Base-by-base conservation (phyloP, 2,888 invertebrate species). In the Argynnis bischoffii region DNA sequence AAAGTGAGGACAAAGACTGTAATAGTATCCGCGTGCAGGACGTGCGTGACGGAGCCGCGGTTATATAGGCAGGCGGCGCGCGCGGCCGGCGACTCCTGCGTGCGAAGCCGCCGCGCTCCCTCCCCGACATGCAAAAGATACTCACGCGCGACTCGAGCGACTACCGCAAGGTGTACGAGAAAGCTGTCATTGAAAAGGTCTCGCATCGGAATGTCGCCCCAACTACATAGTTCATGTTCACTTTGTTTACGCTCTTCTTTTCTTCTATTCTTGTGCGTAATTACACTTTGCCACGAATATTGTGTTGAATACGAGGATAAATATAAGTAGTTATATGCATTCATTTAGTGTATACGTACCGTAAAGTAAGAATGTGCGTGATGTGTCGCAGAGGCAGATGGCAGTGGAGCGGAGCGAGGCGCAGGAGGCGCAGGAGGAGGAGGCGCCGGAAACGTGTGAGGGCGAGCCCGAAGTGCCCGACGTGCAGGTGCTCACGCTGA, bases 401-500 rank as follows among this genome's bases (percentile, higher is more conserved):
- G 88, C 86, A 73, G 83, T 87, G 78, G 88, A 88, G 77, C 80
- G 84, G 64, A 73, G 75, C 71, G 75, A 76, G 59, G 75, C 71
- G 57, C 60, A 55, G 69, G 65, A 73, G 74, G 76, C 75, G 75
- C 72, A 71, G 16, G 69, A 46, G 13, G 48, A 48, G 48, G 48
- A 48, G 13, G 48, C 31, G 48, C 59, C 48, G 26, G 26, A 59
- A n/a, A 6, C 59, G 70, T 47, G 63, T 64, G 71, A 73, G 63
- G 75, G 70, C 48, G 74, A 56, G 67, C 64, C 73, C 61, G 76
- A 41, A 11, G 11, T 74, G 75, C 76, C 78, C 18, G 93, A 94
- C 78, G 89, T 94, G 72, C 92, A 95, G 76, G 93, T 95, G 74
- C 85, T 97, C 80, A 95, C 95, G 74, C 93, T 97, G 67, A 94